A percentile compares a stretch with the other conserved stretches of the same genome.
Conservation (phyloP, 2,888 invertebrate genomes). For the Parnassius glacialis region DNA sequence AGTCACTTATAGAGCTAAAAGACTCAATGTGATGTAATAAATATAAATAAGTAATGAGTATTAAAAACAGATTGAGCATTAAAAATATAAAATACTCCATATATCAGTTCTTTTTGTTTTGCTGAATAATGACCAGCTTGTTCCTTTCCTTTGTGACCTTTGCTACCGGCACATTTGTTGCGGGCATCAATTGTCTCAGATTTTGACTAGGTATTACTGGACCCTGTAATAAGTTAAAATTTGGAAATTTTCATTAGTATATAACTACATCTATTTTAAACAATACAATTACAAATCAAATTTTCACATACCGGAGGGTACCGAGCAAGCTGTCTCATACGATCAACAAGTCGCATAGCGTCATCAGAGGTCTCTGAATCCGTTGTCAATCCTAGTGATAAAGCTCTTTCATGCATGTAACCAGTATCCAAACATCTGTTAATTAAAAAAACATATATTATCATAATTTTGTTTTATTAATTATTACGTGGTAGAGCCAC, state of each 20-base stretch:
- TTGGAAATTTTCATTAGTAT: not conserved
- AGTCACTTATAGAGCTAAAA: too few species aligned
- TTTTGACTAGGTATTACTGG: constrained; percentile 84
- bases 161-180: constrained; percentile 83
- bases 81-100: constrained; percentile 39
- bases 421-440: constrained; percentile 59
- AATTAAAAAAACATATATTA: constrained; percentile 1
- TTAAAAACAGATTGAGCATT: not conserved
- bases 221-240: constrained; percentile 48
- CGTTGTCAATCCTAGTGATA: constrained; percentile 65
- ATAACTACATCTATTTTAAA: not conserved
- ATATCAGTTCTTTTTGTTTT: constrained; percentile 78
- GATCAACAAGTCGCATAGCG: constrained; percentile 71
- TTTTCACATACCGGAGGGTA: constrained; percentile 58
- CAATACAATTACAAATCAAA: not conserved
- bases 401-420: constrained; percentile 51
- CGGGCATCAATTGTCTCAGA: constrained; percentile 84
- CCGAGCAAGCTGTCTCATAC: constrained; percentile 70
- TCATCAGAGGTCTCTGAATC: constrained; percentile 75
- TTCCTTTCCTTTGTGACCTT: constrained; percentile 92
- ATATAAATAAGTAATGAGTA: too few species aligned
- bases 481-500: not conserved
- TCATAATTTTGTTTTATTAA: not conserved
- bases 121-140: constrained; percentile 89
- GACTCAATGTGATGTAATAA: too few species aligned